These are phyloP conservation scores for Calypte anna DNA, from an alignment of 2,113 vertebrate genomes.

Conservation along the genomic window DNA sequence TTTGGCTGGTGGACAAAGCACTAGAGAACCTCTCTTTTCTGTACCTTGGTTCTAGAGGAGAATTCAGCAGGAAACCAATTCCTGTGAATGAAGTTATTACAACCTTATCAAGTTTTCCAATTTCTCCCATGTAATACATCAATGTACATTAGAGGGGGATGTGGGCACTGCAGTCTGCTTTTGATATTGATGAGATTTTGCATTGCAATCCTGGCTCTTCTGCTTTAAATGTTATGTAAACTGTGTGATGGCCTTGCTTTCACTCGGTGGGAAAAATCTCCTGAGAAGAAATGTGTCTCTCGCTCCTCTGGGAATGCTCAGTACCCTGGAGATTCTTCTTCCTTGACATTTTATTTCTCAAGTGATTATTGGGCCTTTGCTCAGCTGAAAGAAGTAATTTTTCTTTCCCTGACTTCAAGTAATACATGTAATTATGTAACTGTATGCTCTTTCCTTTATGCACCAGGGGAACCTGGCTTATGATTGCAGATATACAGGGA, in stretches of 20 bases:
- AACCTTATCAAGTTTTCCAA: not conserved
- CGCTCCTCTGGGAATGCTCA: conserved; percentile 73
- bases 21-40: not conserved
- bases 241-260: not conserved
- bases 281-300: conserved; percentile 59
- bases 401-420: conserved; percentile 15
- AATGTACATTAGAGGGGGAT: not conserved
- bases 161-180: not conserved
- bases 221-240: conserved; percentile 13
- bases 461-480: not conserved
- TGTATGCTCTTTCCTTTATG: not conserved
- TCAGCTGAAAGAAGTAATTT: not conserved
- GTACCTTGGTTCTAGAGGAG: not conserved
- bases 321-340: conserved; percentile 56
- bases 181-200: not conserved
- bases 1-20: not conserved
- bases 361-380: conserved; percentile 30
- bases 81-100: not conserved
- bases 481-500: not conserved
- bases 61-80: not conserved
- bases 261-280: conserved; percentile 74
- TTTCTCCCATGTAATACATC: not conserved
- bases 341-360: conserved; percentile 66
- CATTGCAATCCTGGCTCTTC: not conserved
- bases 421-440: not conserved